Evolutionary conservation across 2,113 vertebrate species (phyloP).

Genomic region (Garra rufa): DNA sequence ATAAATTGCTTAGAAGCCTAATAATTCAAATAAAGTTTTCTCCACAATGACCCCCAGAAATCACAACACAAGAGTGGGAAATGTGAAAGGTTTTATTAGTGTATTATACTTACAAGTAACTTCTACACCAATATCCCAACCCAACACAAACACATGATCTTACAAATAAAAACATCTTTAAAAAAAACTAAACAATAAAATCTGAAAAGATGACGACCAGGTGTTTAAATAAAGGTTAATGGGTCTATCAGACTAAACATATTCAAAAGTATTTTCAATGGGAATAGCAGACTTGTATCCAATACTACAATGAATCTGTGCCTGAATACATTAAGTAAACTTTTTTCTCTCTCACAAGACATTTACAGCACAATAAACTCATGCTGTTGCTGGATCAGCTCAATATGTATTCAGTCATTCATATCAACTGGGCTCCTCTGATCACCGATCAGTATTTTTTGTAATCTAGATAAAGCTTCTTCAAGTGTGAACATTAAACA

Average conservation of each 20-base stretch:
- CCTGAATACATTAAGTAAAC: not conserved
- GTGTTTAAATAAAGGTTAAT: not conserved
- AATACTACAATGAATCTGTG: not conserved
- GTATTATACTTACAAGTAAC: slow-evolving; percentile 39
- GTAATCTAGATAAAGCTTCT: not conserved
- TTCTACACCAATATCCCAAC: slow-evolving; percentile 7
- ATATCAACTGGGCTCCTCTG: not conserved
- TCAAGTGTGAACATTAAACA: not conserved
- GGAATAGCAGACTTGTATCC: not conserved
- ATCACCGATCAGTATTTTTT: not conserved
- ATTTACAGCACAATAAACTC: not conserved
- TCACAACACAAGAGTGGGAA: not conserved
- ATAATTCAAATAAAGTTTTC: no score
- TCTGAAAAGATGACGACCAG: not conserved
- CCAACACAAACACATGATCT: not conserved
- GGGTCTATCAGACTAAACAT: not conserved
- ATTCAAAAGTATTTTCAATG: not conserved
- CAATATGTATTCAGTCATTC: not conserved
- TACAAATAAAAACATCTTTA: slow-evolving; percentile 39
- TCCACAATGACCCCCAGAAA: not conserved
- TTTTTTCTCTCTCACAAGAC: not conserved
- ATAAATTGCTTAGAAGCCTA: no score
- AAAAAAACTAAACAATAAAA: slow-evolving; percentile 41
- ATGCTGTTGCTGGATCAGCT: not conserved
- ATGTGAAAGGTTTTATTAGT: slow-evolving; percentile 48